Conservation (phyloP, 2,888 invertebrate genomes). For the Disparrhopalites patrizii region DNA sequence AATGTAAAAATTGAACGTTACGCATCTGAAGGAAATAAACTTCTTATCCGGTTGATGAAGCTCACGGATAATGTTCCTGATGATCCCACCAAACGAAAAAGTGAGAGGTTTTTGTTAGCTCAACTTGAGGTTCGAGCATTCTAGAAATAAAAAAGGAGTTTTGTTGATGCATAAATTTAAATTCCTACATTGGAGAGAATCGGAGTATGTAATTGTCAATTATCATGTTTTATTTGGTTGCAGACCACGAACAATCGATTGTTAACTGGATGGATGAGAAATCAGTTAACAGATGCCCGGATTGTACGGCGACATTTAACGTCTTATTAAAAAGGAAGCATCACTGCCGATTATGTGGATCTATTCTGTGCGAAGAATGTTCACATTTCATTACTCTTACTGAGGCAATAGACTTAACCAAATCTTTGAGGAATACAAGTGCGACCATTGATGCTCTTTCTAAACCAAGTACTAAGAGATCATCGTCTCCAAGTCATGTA, state of each 20-base stretch:
- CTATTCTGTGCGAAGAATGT: slow-evolving; percentile 87
- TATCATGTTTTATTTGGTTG: slow-evolving; percentile 33
- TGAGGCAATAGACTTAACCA: slow-evolving; percentile 57
- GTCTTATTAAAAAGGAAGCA: slow-evolving; percentile 79
- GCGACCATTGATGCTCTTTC: slow-evolving; percentile 29
- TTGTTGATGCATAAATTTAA: background rate
- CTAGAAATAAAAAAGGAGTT: background rate
- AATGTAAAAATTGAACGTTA: slow-evolving; percentile 75
- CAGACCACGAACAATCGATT: slow-evolving; percentile 62
- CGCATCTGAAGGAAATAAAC: slow-evolving; percentile 90
- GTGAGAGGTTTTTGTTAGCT: too few relatives aligned
- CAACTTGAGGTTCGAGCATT: too few relatives aligned
- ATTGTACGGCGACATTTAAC: slow-evolving; percentile 84
- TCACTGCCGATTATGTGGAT: slow-evolving; percentile 93
- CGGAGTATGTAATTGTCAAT: background rate
- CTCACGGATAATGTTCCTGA: slow-evolving; percentile 60
- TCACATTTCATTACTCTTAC: slow-evolving; percentile 76
- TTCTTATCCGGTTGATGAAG: slow-evolving; percentile 88
- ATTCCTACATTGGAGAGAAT: background rate
- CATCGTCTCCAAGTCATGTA: background rate
- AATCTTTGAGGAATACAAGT: slow-evolving; percentile 10
- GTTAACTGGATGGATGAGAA: slow-evolving; percentile 93
- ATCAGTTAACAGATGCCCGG: slow-evolving; percentile 83
- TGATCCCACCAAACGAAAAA: slow-evolving; percentile 22
- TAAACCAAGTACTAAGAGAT: background rate